Percentiles rank a stretch among this genome's conserved stretches.
Conservation (phyloP, 2,797 vertebrate species). For the Pampus argenteus region DNA sequence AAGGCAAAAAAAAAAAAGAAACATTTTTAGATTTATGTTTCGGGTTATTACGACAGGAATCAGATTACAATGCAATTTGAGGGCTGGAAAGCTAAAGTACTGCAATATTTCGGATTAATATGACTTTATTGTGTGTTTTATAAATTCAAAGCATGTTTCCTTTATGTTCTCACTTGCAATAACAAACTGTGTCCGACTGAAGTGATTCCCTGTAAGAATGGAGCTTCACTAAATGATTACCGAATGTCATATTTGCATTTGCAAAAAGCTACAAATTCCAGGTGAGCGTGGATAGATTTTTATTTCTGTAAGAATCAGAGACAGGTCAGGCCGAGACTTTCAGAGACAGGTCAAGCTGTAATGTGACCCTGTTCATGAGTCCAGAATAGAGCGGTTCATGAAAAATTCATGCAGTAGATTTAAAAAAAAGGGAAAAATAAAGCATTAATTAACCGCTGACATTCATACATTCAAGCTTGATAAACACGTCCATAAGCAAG, state of each 20-base stretch:
- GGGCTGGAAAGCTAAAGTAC: constrained; percentile 8
- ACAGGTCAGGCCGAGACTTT: constrained; percentile 21
- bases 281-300: background rate
- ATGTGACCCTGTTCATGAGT: constrained; percentile 58
- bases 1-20: constrained; percentile 4
- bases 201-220: background rate
- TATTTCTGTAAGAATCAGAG: background rate
- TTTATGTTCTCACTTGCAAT: constrained; percentile 17
- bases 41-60: constrained; percentile 1
- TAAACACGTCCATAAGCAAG: constrained; percentile 46
- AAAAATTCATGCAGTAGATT: constrained; percentile 61
- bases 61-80: constrained; percentile 22
- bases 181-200: constrained; percentile 30
- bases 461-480: constrained; percentile 57
- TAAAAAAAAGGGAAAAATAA: constrained; percentile 41
- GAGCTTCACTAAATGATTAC: constrained; percentile 34
- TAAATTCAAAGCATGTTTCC: constrained; percentile 24
- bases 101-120: constrained; percentile 11
- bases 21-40: constrained; percentile 26
- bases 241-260: constrained; percentile 8
- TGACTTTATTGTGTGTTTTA: constrained; percentile 22
- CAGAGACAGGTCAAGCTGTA: constrained; percentile 44
- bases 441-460: constrained; percentile 55
- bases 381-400: constrained; percentile 58
- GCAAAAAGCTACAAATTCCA: constrained; percentile 24